These are phyloP conservation scores for Aethina tumida DNA, from an alignment of 1,140 invertebrate species.

Conservation along the genomic window DNA sequence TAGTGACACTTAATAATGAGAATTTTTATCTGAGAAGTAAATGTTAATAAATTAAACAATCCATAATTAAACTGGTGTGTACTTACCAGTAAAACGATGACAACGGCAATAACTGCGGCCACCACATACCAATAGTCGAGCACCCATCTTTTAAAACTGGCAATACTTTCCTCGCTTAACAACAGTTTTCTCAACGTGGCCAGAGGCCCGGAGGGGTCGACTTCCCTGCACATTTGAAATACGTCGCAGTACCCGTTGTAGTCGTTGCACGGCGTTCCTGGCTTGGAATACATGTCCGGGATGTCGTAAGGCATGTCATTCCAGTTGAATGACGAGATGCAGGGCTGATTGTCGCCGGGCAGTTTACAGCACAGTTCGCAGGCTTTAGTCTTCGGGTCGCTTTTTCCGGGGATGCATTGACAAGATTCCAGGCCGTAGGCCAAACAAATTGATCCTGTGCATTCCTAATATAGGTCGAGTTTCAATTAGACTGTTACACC, in stretches of 20 bases:
- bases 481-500: too few relatives aligned
- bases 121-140: conserved; percentile 78
- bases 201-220: conserved; percentile 90
- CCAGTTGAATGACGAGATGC: conserved; percentile 83
- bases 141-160: conserved; percentile 77
- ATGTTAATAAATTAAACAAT: background rate
- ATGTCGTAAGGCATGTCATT: conserved; percentile 80
- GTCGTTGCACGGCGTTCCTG: conserved; percentile 93
- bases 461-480: conserved; percentile 57
- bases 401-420: conserved; percentile 68
- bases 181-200: conserved; percentile 79
- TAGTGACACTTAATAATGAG: conserved; percentile 13
- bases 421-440: conserved; percentile 93
- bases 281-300: conserved; percentile 88
- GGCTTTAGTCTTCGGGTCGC: conserved; percentile 71
- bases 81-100: conserved; percentile 70
- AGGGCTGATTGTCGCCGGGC: conserved; percentile 71
- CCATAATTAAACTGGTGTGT: background rate
- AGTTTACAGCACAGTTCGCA: conserved; percentile 85
- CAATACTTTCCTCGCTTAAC: conserved; percentile 80
- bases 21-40: conserved; percentile 19
- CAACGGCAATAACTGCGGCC: conserved; percentile 59
- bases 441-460: conserved; percentile 85
- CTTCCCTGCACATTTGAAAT: conserved; percentile 92
- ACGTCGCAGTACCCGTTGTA: conserved; percentile 99